A percentile compares a stretch with the other conserved stretches of the same genome.
phyloP scores from a whole-genome alignment of 2,888 invertebrate species.

The Endomychus coccineus region DNA sequence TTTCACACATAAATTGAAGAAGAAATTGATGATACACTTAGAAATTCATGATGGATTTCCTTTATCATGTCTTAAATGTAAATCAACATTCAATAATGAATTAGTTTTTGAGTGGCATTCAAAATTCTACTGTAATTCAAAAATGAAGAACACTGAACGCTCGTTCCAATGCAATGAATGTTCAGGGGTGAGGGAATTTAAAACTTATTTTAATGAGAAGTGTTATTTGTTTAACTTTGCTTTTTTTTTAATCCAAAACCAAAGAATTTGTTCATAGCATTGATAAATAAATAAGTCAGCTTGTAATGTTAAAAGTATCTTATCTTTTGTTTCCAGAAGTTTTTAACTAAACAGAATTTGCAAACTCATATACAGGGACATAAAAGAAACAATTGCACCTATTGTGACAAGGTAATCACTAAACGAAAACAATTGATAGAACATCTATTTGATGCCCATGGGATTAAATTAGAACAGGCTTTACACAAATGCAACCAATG shows the following conservation, averaged over 20 bases:
- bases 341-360: constrained; percentile 34
- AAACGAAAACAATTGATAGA: constrained; percentile 34
- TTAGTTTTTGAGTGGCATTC: constrained; percentile 22
- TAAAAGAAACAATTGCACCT: constrained; percentile 36
- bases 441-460: constrained; percentile 34
- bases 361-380: constrained; percentile 37
- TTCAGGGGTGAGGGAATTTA: constrained; percentile 16
- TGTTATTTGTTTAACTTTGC: constrained; percentile 2
- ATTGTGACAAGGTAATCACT: constrained; percentile 37
- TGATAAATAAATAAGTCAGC: not conserved
- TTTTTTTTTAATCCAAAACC: not conserved
- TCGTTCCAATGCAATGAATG: constrained; percentile 22
- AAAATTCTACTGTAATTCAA: constrained; percentile 16
- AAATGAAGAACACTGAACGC: constrained; percentile 13
- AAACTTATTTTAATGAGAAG: constrained; percentile 5
- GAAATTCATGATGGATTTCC: constrained; percentile 25
- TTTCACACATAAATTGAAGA: constrained; percentile 18
- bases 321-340: constrained; percentile 25
- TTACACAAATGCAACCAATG: constrained; percentile 24
- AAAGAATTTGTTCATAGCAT: not conserved
- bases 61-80: constrained; percentile 23
- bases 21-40: constrained; percentile 25
- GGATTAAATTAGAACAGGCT: constrained; percentile 24
- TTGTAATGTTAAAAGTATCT: constrained; percentile 3
- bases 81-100: constrained; percentile 21